Base-by-base conservation (phyloP, 2,113 vertebrate species). In the Lagenorhynchus albirostris region DNA sequence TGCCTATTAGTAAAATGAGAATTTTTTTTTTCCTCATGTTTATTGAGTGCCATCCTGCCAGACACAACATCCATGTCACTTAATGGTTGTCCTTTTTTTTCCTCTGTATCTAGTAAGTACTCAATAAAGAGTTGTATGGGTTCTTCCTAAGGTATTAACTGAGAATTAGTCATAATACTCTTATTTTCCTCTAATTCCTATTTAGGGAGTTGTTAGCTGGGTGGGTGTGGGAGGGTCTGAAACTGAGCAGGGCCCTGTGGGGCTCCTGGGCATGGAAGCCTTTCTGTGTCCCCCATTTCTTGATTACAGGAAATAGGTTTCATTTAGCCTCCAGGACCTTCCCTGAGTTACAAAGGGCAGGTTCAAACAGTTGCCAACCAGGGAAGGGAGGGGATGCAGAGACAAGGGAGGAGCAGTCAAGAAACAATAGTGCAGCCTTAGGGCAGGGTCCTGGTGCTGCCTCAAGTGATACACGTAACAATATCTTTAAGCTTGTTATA, bases 211-310 rank as follows among this genome's bases (percentile, higher is more conserved):
- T 79, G 4, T 86, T 84, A 70, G 6, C 6, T 67, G 26, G 9
- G 10, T 21, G 50, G 9, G 50, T 5, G 1, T 10, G 18, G 6
- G 20, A 8, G 1, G 2, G 21, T 53, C 29, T 18, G 31, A 50
- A 50, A 33, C 17, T 29, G 50, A 33, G 9, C 20, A 33, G 20
- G 29, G 44, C 47, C 8, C 74, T 50, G 5, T 50, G 44, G 29
- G 20, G 15, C 26, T 31, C 15, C 71, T 9, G 20, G 47, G 29
- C 5, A 0, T 50, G 44, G 47, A 77, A 77, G 29, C 3, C 44
- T 33, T 33, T 21, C 44, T 53, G 18, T 33, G 17, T 50, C 29
- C 74, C 15, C 29, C 17, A 1, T 33, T 67, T 77, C 44, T 33
- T 77, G 44, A 33, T 44, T 77, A 15, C 44, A 76, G 17, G 53